phyloP scores from a whole-genome alignment of 2,888 invertebrate species.

The Lamproptera curius region DNA sequence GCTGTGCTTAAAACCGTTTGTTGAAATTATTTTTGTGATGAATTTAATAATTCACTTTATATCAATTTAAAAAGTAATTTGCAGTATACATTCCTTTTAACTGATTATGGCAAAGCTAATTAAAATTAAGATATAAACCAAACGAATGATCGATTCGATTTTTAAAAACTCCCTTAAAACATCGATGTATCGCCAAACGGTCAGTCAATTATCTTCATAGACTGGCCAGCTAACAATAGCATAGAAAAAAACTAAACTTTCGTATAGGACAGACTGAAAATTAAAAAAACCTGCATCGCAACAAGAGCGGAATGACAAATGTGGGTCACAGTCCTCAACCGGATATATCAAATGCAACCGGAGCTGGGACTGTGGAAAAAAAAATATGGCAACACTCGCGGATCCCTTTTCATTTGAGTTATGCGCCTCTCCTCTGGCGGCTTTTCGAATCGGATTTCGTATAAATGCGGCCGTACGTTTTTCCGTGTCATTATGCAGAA shows the following conservation, averaged over 20 bases:
- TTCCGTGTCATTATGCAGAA: no score
- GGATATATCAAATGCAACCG: constrained; percentile 40
- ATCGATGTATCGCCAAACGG: constrained; percentile 4
- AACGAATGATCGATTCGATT: no score
- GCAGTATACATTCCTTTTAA: no score
- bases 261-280: no score
- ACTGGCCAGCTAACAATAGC: neutral
- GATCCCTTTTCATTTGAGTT: constrained; percentile 20
- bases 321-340: constrained; percentile 38
- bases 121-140: no score
- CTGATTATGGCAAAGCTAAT: no score
- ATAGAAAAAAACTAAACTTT: constrained; percentile 4
- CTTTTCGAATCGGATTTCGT: constrained; percentile 19
- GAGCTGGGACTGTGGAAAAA: constrained; percentile 26
- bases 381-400: constrained; percentile 26
- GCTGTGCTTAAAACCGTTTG: no score
- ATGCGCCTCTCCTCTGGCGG: constrained; percentile 18
- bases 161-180: no score
- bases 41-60: no score
- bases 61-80: no score
- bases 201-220: constrained; percentile 11
- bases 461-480: no score
- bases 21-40: no score
- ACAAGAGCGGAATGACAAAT: constrained; percentile 38
- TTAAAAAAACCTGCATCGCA: constrained; percentile 6